These are phyloP conservation scores for Matsumurasca onukii DNA, from an alignment of 1,140 invertebrate species.

Conservation along the genomic window DNA sequence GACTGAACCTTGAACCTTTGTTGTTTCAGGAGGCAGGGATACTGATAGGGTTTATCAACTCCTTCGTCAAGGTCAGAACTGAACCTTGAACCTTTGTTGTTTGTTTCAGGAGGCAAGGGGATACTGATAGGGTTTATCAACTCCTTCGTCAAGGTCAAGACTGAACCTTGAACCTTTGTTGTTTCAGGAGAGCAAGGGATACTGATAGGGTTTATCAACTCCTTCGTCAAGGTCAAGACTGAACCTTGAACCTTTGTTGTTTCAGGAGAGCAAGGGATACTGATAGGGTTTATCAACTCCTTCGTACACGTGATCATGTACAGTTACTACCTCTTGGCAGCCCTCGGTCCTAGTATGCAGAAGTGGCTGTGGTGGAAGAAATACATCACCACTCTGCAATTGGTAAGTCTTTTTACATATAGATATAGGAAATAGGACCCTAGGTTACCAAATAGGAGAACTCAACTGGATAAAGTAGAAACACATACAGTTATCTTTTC, in stretches of 20 bases:
- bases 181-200: conserved; percentile 53
- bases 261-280: conserved; percentile 52
- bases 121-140: conserved; percentile 52
- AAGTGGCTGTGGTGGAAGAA: conserved; percentile 82
- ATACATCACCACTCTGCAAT: conserved; percentile 73
- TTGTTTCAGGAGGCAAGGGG: conserved; percentile 52
- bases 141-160: conserved; percentile 63
- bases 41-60: conserved; percentile 51
- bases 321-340: conserved; percentile 69
- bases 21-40: conserved; percentile 52
- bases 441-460: background rate
- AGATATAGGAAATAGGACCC: conserved; percentile 7
- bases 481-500: background rate
- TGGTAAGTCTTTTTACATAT: conserved; percentile 57
- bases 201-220: conserved; percentile 51
- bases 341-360: conserved; percentile 64
- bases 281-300: conserved; percentile 51
- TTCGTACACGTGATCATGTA: conserved; percentile 75
- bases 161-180: no score
- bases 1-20: no score
- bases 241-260: no score
- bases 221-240: conserved; percentile 66
- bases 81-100: no score
- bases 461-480: no score
- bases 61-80: conserved; percentile 66